These are phyloP conservation scores for Eupeodes latifasciatus DNA, from an alignment of 2,888 invertebrate genomes.

Conservation along the genomic window DNA sequence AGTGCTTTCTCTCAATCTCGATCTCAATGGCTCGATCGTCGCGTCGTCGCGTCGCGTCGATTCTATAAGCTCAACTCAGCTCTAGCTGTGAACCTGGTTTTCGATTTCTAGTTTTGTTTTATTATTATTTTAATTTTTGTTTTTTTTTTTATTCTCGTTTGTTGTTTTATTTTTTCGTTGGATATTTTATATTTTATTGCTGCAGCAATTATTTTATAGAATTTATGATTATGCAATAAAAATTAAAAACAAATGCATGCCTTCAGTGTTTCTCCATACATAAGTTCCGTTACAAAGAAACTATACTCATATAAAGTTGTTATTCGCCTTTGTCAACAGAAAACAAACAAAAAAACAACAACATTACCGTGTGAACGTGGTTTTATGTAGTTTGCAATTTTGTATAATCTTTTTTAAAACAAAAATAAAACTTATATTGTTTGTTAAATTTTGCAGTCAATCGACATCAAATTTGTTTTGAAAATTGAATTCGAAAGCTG, in stretches of 20 bases:
- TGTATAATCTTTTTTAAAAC: not conserved
- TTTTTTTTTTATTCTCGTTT: slow-evolving; percentile 42
- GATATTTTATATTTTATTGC: slow-evolving; percentile 42
- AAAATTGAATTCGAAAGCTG: slow-evolving; percentile 7
- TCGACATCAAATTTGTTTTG: not conserved
- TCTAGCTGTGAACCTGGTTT: slow-evolving; percentile 25
- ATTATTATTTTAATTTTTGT: slow-evolving; percentile 14
- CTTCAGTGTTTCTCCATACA: slow-evolving; percentile 3
- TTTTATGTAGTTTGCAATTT: slow-evolving; percentile 35
- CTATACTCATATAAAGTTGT: slow-evolving; percentile 20
- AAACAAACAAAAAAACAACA: not conserved
- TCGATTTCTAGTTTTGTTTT: slow-evolving; percentile 42
- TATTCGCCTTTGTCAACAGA: slow-evolving; percentile 32
- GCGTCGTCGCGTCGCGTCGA: not conserved
- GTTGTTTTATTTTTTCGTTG: slow-evolving; percentile 43
- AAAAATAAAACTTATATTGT: slow-evolving; percentile 19
- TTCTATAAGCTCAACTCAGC: slow-evolving; percentile 37
- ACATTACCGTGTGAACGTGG: slow-evolving; percentile 14
- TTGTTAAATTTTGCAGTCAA: slow-evolving; percentile 57
- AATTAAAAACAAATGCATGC: slow-evolving; percentile 25
- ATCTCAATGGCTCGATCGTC: not conserved
- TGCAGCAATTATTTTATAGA: slow-evolving; percentile 9
- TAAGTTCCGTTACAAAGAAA: slow-evolving; percentile 10
- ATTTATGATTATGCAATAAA: slow-evolving; percentile 61
- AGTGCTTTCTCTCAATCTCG: slow-evolving; percentile 46